Conservation (phyloP, 2,888 invertebrate species). For the Hypomecis punctinalis region DNA sequence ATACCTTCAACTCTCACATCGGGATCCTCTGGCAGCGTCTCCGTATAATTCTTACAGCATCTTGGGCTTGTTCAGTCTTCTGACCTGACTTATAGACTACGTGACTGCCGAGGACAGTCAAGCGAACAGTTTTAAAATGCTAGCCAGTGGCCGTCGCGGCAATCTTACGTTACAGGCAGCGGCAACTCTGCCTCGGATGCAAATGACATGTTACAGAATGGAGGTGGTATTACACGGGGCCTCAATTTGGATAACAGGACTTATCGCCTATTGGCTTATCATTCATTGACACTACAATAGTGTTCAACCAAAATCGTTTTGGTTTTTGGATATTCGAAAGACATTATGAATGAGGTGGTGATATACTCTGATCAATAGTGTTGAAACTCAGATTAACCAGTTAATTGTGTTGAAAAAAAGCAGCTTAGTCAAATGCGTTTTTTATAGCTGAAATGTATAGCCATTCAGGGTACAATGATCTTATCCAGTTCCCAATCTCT, state of each 20-base stretch:
- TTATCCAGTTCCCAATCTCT: background rate
- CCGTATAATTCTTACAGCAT: conserved; percentile 81
- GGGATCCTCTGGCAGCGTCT: conserved; percentile 81
- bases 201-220: conserved; percentile 56
- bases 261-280: too few species aligned
- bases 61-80: conserved; percentile 83
- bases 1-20: conserved; percentile 81
- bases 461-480: background rate
- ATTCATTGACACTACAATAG: too few species aligned
- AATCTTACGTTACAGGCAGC: conserved; percentile 65
- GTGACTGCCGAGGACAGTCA: conserved; percentile 84
- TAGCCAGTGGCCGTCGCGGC: conserved; percentile 73
- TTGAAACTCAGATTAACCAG: background rate
- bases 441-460: too few species aligned
- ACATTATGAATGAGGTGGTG: too few species aligned
- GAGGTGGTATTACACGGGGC: conserved; percentile 60
- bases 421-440: background rate
- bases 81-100: conserved; percentile 85
- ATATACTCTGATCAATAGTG: conserved; percentile 23
- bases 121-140: conserved; percentile 83
- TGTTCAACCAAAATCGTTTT: too few species aligned
- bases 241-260: conserved; percentile 48
- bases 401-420: background rate
- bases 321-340: too few species aligned
- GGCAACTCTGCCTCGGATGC: conserved; percentile 52